Evolutionary conservation across 2,888 invertebrate genomes (phyloP), one percentile per base, ranked within the genome.

Genomic region (Nemotelus nigrinus): DNA sequence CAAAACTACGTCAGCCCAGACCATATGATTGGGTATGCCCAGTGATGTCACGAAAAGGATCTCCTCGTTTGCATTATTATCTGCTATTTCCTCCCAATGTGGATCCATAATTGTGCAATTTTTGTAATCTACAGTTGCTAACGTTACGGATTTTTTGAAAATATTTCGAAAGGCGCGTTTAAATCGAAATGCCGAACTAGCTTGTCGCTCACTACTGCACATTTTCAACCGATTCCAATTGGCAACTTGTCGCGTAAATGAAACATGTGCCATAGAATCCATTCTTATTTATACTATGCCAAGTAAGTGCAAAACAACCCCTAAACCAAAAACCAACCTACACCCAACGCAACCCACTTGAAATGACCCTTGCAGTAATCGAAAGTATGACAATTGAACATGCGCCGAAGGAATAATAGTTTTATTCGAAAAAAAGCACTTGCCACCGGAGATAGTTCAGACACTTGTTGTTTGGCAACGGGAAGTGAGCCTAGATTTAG

Each of bases 61-160:
- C 41, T 60, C 74, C n/a, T 74, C 74, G n/a, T 74, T 74, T 8
- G 74, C 74, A 39, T 60, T 50, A 63, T 74, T 74, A 48, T 74
- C 74, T n/a, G 74, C 74, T 39, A 74, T 74, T 74, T 74, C 74
- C 10, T 58, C 74, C 74, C 74, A 74, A 39, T 60, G 63, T 45
- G 58, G 47, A 7, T 72, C 72, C 3, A 50, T 5, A 47, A 5
- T 7, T n/a, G 55, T 55, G 7, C 2, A 25, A 10, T n/a, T 6
- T 25, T 4, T 47, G n/a, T 25, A 25, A 25, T 25, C 25, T 25
- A 25, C 25, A 25, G 25, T 25, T 25, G 25, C 25, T 25, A 25
- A 25, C 25, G 6, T 39, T 0, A 1, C 25, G 2, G 74, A 4
- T 39, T 48, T 60, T 74, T 74, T 74, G 41, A 74, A 74, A 48